phyloP scores from a whole-genome alignment of 2,888 invertebrate species.

The Hololepta plana region DNA sequence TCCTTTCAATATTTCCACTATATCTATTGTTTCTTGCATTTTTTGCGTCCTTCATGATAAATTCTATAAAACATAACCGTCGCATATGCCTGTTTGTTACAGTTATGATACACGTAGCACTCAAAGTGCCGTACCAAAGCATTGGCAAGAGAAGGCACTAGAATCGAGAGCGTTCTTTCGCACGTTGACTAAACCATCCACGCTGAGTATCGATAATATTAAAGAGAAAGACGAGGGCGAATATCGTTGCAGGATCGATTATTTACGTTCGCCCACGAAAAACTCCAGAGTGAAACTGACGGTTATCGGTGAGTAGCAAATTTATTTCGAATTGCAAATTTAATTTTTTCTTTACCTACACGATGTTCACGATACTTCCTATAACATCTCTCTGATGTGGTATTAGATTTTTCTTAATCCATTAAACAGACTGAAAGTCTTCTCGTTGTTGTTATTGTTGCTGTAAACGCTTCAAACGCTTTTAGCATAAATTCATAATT shows the following conservation, averaged over 20 bases:
- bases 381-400: too few relatives aligned
- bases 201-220: constrained; percentile 46
- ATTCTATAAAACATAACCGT: constrained; percentile 3
- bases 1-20: constrained; percentile 1
- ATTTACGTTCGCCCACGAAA: constrained; percentile 58
- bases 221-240: constrained; percentile 51
- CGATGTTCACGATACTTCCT: too few relatives aligned
- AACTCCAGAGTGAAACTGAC: constrained; percentile 55
- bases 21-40: background rate
- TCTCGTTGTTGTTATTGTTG: too few relatives aligned
- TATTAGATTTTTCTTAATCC: too few relatives aligned
- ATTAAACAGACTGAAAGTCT: too few relatives aligned
- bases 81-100: constrained; percentile 24
- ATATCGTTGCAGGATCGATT: constrained; percentile 68
- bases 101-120: constrained; percentile 53
- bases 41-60: constrained; percentile 1
- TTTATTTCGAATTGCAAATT: too few relatives aligned
- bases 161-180: constrained; percentile 52
- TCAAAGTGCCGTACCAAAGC: constrained; percentile 36
- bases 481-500: too few relatives aligned
- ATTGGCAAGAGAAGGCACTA: constrained; percentile 52
- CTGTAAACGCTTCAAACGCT: too few relatives aligned
- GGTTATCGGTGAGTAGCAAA: constrained; percentile 54
- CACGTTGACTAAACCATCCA: constrained; percentile 46
- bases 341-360: constrained; percentile 5